Conservation (phyloP, 2,888 invertebrate genomes). For the Ommatoiulus sabulosus region DNA sequence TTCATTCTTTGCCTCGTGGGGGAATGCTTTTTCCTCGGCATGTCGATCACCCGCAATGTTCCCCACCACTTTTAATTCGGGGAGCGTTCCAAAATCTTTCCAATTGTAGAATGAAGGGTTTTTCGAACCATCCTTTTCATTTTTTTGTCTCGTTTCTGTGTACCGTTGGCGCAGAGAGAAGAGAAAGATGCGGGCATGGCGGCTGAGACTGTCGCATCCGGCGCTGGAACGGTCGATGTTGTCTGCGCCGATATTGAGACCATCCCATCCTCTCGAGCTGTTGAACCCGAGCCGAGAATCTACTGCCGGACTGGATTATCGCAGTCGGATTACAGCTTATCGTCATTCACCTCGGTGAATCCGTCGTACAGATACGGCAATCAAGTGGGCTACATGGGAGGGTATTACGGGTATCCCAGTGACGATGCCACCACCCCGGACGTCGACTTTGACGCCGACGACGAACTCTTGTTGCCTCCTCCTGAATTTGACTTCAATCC, state of each 20-base stretch:
- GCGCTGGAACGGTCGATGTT: conserved; percentile 45
- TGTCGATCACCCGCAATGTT: no score
- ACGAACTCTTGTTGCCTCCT: conserved; percentile 23
- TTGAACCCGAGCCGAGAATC: conserved; percentile 49
- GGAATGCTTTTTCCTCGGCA: neutral
- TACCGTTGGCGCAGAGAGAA: neutral
- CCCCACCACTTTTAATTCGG: no score
- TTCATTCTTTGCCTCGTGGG: neutral
- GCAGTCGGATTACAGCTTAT: conserved; percentile 83
- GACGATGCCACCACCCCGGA: conserved; percentile 41
- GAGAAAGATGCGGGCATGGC: neutral
- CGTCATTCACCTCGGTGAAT: conserved; percentile 78
- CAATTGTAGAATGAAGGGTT: neutral
- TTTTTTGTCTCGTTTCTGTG: neutral
- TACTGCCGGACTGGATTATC: conserved; percentile 76
- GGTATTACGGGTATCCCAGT: conserved; percentile 56
- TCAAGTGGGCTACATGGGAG: conserved; percentile 71
- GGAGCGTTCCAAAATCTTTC: neutral
- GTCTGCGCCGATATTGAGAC: conserved; percentile 58
- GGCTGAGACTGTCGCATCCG: neutral
- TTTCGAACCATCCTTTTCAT: neutral
- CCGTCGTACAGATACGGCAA: conserved; percentile 83
- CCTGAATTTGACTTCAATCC: conserved; percentile 32
- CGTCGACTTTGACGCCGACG: neutral
- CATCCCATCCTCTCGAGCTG: conserved; percentile 46